Percentiles rank a stretch among this genome's conserved stretches.
These are phyloP conservation scores for Myrmecophaga tridactyla DNA, from an alignment of 2,113 vertebrate genomes.

Conservation along the genomic window DNA sequence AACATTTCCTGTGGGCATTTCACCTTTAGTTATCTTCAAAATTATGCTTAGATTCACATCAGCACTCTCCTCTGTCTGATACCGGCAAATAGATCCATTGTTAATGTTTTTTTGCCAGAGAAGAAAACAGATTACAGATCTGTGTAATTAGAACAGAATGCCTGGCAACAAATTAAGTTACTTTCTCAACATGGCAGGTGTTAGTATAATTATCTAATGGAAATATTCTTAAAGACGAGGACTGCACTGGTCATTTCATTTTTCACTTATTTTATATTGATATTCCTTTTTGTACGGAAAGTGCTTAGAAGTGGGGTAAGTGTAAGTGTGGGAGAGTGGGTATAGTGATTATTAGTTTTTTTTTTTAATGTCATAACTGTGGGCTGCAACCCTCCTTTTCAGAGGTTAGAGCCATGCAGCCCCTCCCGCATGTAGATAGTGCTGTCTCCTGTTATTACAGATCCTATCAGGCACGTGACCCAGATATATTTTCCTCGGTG, in stretches of 20 bases:
- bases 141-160: not conserved
- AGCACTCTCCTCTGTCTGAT: conserved; percentile 44
- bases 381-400: not conserved
- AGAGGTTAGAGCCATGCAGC: not conserved
- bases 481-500: conserved; percentile 77
- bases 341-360: not conserved
- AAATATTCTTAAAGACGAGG: not conserved
- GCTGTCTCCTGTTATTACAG: conserved; percentile 52
- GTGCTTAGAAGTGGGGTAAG: not conserved
- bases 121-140: conserved; percentile 24
- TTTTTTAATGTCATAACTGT: not conserved
- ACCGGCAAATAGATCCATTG: not conserved
- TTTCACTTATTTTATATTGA: not conserved
- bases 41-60: conserved; percentile 65
- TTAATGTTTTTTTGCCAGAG: not conserved
- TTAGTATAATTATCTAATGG: not conserved
- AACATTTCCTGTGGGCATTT: conserved; percentile 38
- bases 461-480: conserved; percentile 74
- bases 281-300: not conserved
- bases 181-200: not conserved
- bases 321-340: not conserved
- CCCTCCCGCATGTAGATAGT: not conserved
- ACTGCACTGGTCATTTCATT: not conserved
- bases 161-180: not conserved
- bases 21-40: conserved; percentile 10